A percentile compares a stretch with the other conserved stretches of the same genome.
These are phyloP conservation scores for Conus ventricosus DNA, from an alignment of 1,140 invertebrate genomes.

Conservation along the genomic window DNA sequence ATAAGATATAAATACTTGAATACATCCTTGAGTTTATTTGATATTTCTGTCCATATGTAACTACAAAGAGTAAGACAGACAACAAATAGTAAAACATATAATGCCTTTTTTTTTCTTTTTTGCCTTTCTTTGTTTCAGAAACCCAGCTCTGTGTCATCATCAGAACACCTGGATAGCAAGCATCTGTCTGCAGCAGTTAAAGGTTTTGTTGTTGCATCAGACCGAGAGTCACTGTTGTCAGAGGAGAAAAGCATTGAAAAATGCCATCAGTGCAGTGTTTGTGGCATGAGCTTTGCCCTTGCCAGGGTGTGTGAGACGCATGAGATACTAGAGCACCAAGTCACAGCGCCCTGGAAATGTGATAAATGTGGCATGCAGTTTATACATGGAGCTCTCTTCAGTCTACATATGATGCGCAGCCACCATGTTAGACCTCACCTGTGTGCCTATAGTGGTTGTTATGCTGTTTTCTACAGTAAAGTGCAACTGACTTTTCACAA, in stretches of 20 bases:
- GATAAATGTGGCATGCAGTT: constrained; percentile 10
- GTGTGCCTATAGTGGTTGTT: neutral
- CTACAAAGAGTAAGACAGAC: too few relatives aligned
- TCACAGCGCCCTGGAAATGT: neutral
- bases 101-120: too few relatives aligned
- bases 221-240: neutral
- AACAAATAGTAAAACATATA: too few relatives aligned
- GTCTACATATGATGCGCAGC: neutral
- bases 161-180: too few relatives aligned
- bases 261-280: neutral
- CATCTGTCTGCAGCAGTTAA: neutral
- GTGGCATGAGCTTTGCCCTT: neutral
- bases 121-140: too few relatives aligned
- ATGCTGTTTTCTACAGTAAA: neutral
- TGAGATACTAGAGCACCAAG: constrained; percentile 18
- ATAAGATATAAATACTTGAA: too few relatives aligned
- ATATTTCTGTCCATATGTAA: too few relatives aligned
- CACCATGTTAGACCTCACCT: neutral
- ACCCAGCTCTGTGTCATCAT: too few relatives aligned
- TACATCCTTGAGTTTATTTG: too few relatives aligned
- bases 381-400: neutral
- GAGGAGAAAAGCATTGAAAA: neutral
- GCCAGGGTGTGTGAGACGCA: neutral
- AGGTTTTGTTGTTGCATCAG: neutral
- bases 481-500: neutral